Conservation (phyloP, 2,888 invertebrate species). For the Eupelmus urozonus region DNA sequence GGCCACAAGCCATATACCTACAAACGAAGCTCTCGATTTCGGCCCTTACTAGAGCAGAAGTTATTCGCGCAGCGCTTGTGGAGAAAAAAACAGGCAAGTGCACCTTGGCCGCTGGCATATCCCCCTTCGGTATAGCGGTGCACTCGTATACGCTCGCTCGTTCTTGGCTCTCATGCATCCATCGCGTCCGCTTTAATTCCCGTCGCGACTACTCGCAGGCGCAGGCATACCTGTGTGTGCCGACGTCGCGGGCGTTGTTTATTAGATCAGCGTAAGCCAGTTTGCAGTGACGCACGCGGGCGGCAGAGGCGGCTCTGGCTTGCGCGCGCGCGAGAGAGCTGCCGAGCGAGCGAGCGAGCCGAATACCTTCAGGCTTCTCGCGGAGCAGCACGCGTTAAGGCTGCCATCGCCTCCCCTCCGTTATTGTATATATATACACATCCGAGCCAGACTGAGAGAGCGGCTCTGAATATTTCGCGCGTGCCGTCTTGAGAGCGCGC, state of each 20-base stretch:
- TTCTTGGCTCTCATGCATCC: not conserved
- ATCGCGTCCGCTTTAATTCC: not conserved
- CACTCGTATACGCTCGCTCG: not conserved
- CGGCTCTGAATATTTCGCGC: too few species aligned
- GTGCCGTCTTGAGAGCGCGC: too few species aligned
- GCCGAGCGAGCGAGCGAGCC: not conserved
- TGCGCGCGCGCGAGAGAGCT: not conserved
- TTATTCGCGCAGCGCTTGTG: not conserved
- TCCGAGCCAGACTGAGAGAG: too few species aligned
- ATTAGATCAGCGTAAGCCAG: conserved; percentile 76
- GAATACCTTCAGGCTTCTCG: not conserved
- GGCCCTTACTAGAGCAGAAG: not conserved
- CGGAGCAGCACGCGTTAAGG: not conserved
- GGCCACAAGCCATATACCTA: not conserved
- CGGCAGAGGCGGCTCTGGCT: not conserved
- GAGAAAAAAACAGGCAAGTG: not conserved
- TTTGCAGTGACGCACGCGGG: conserved; percentile 65
- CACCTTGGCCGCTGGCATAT: too few species aligned
- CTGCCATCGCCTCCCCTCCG: too few species aligned
- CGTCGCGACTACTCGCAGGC: conserved; percentile 6
- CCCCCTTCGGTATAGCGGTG: too few species aligned
- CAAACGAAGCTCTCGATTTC: not conserved
- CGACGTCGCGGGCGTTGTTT: conserved; percentile 65
- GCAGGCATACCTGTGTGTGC: conserved; percentile 7
- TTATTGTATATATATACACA: too few species aligned